Evolutionary conservation across 2,797 vertebrate genomes (phyloP).

Genomic region (Manis pentadactyla): DNA sequence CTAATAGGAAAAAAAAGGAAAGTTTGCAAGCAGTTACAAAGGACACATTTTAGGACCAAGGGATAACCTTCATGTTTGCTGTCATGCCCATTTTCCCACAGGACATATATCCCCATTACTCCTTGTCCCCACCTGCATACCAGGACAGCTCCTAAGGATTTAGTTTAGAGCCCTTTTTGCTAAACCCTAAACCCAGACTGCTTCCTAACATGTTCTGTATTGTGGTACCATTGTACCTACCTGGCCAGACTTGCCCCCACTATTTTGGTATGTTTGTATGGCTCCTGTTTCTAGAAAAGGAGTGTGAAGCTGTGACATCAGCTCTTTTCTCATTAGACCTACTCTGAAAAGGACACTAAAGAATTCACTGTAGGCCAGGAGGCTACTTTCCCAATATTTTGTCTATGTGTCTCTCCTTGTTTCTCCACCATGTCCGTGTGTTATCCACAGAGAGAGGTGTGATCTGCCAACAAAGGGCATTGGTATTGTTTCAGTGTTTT

Average conservation of each 20-base stretch:
- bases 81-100: neutral
- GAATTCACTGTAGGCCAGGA: neutral
- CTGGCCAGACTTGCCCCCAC: neutral
- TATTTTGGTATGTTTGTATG: neutral
- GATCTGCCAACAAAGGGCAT: neutral
- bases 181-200: neutral
- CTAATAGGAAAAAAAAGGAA: neutral
- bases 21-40: neutral
- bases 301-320: neutral
- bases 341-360: neutral
- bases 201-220: neutral
- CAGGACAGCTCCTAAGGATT: neutral
- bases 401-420: neutral
- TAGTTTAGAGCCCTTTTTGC: neutral
- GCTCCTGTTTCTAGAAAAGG: neutral
- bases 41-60: neutral
- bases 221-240: neutral
- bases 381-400: neutral
- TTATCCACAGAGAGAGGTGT: neutral
- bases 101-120: fast-evolving
- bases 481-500: neutral
- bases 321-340: neutral
- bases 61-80: neutral
- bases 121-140: neutral
- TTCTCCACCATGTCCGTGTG: neutral